Base-by-base conservation (phyloP, 2,888 invertebrate species). In the Monoplex corrugatus region DNA sequence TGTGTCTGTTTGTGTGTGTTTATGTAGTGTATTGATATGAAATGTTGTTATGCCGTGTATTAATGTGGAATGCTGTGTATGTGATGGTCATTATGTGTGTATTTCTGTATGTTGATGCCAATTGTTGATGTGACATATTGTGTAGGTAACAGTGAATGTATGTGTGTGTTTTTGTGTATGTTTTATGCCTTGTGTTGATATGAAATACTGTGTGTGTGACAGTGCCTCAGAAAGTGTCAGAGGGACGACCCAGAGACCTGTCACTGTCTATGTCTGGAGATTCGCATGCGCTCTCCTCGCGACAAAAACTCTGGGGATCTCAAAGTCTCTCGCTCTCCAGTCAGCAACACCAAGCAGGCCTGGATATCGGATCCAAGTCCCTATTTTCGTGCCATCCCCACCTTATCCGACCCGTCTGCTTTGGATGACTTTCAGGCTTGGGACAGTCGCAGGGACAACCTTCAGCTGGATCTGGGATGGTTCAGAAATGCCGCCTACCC, bases 241-340 rank as follows among this genome's bases (percentile, higher is more conserved):
- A 80, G 50, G 10, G 78, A 44, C 1, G 72, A 72, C 44, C 44
- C 86, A 1, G 86, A 87, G 40, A 87, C 87, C n/a, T 87, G 87
- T n/a, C 50, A 87, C 80, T 87, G 87, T 43, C 57, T 87, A 43
- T 87, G 87, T 32, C 40, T 87, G 78, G 87, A 87, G 80, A 87
- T 87, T 23, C 50, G 87, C 57, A 32, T 87, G 38, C 86, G 86
- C 68, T 68, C 86, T 2, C 23, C 86, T 5, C 86, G 38, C 16
- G 40, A 63, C 85, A 68, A 40, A 28, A 16, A 40, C 6, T 2
- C 35, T 16, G n/a, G 38, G 8, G 50, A 83, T 35, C 35, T 19
- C 19, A 86, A 83, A 40, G 16, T 43, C 19, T 3, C 68, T 43
- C 13, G 43, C 43, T 10, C 10, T 2, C 0, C 10, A 35, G 23